A percentile compares a stretch with the other conserved stretches of the same genome.
phyloP scores from a whole-genome alignment of 2,113 vertebrate species.

The Oncorhynchus masou region DNA sequence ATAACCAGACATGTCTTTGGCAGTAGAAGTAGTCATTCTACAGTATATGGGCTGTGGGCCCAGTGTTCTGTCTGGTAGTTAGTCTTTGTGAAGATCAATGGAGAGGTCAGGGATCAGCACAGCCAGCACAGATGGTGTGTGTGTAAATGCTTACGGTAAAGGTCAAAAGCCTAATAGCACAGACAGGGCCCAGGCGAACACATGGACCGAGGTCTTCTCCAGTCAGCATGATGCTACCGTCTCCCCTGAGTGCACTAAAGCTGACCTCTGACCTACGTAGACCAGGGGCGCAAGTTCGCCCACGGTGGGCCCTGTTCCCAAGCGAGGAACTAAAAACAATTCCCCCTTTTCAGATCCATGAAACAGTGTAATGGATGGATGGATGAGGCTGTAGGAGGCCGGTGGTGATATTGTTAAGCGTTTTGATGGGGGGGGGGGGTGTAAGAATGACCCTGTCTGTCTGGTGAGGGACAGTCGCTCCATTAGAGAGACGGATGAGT shows the following conservation, averaged over 20 bases:
- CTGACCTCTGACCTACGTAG: neutral
- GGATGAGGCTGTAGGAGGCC: constrained; percentile 10
- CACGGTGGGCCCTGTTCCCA: neutral
- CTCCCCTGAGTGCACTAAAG: neutral
- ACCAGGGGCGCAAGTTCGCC: neutral
- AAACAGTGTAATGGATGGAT: neutral
- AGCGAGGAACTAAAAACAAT: neutral
- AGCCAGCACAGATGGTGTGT: too few species aligned
- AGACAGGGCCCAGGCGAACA: neutral
- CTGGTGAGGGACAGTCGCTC: constrained; percentile 58
- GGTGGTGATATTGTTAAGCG: neutral
- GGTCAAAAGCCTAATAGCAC: neutral
- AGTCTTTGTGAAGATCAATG: constrained; percentile 15
- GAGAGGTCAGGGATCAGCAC: constrained; percentile 1
- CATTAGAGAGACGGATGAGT: constrained; percentile 55
- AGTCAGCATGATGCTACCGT: neutral
- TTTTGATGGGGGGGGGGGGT: neutral
- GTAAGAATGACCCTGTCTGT: constrained; percentile 20
- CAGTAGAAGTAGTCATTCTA: too few species aligned
- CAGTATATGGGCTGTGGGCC: too few species aligned
- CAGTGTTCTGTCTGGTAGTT: too few species aligned
- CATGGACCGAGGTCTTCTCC: neutral
- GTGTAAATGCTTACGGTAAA: neutral
- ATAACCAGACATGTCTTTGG: too few species aligned
- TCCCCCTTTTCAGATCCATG: neutral